Evolutionary conservation across 2,113 vertebrate species (phyloP), one percentile per base, ranked within the genome.

Genomic region (Cyanocitta stelleri): DNA sequence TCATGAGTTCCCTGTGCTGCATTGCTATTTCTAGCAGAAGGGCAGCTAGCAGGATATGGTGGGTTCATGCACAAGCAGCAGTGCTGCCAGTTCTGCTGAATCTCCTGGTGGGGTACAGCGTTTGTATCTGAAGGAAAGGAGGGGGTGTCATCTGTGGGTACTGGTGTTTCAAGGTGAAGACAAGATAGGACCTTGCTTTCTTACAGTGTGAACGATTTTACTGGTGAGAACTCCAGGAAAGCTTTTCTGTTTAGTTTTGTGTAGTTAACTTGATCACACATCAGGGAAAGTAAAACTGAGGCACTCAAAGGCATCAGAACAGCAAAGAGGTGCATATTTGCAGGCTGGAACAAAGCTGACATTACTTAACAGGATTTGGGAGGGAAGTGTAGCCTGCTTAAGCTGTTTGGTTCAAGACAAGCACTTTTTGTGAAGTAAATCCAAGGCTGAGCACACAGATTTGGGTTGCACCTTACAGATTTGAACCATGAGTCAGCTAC

Each of bases 141-240:
- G 44, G 18, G 39, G 20, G 3, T 5, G 5, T 37, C 23, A 39
- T 41, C 79, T 35, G 32, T 54, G 64, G 24, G 30, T 71, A 4
- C 55, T 84, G 77, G 1, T 6, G 0, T 73, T 66, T 62, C 56
- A 77, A 71, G 52, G 55, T 48, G 61, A 48, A 46, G 30, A 41
- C 7, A 59, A 29, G 49, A 32, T 23, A 55, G 66, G 26, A 23
- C 52, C 10, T 67, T 82, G 44, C 58, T 75, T 85, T 66, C 39
- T n/a, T 49, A 21, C 22, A 54, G 15, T 39, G 39, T 63, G 39
- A 20, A 5, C 37, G n/a, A 0, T 33, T 1, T 46, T n/a, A 16
- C 20, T 59, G 43, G 7, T 68, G 49, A 33, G 27, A 69, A 22
- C n/a, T 85, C 8, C 11, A 59, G 6, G 6, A 16, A 10, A 59